These are phyloP conservation scores for Eupelmus urozonus DNA, from an alignment of 2,888 invertebrate genomes.

Conservation along the genomic window DNA sequence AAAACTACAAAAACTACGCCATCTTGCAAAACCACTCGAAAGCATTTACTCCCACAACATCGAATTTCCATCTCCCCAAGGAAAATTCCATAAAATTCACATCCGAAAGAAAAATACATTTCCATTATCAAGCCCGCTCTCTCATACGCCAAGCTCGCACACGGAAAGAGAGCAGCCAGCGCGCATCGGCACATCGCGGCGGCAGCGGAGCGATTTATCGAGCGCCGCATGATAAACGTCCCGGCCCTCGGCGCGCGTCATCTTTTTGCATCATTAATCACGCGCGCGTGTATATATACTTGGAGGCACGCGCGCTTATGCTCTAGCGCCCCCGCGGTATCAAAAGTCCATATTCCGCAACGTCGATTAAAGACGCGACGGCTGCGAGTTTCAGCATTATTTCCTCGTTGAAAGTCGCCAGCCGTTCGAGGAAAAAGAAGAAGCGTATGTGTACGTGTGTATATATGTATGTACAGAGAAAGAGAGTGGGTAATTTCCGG, in stretches of 20 bases:
- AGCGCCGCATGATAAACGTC: slow-evolving; percentile 31
- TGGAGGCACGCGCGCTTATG: neutral
- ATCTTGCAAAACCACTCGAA: too few species aligned
- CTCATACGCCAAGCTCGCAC: too few species aligned
- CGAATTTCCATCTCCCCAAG: too few species aligned
- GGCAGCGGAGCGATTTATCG: slow-evolving; percentile 44
- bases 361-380: slow-evolving; percentile 12
- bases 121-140: too few species aligned
- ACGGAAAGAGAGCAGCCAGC: neutral
- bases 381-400: neutral
- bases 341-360: slow-evolving; percentile 19
- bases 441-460: neutral
- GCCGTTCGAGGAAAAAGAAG: neutral
- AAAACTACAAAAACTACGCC: too few species aligned
- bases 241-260: slow-evolving; percentile 4
- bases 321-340: neutral
- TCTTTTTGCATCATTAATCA: slow-evolving; percentile 49
- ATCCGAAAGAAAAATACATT: neutral
- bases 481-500: slow-evolving; percentile 11
- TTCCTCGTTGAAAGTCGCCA: slow-evolving; percentile 15
- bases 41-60: too few species aligned
- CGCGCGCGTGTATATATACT: neutral
- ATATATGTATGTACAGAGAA: neutral
- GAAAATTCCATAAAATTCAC: too few species aligned
- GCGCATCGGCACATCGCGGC: too few species aligned